These are phyloP conservation scores for Struthidea cinerea DNA, from an alignment of 2,113 vertebrate species.

Conservation along the genomic window DNA sequence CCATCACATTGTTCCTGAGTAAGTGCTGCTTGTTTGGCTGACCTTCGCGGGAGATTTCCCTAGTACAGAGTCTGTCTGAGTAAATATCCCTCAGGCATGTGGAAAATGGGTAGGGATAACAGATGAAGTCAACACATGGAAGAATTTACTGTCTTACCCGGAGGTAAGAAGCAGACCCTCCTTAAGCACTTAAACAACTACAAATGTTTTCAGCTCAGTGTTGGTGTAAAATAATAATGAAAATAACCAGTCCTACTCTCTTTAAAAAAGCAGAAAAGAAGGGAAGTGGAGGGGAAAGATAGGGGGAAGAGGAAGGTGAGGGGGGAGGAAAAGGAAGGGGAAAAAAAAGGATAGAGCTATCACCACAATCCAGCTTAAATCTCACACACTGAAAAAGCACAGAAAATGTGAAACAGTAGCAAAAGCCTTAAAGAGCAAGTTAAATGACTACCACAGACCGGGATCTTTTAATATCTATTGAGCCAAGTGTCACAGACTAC, in stretches of 20 bases:
- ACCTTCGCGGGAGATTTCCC: background rate
- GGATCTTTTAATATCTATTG: constrained; percentile 33
- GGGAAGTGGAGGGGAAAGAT: background rate
- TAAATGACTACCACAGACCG: background rate
- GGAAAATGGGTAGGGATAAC: background rate
- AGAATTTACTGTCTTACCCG: constrained; percentile 25
- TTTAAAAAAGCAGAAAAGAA: background rate
- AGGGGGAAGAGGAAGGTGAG: background rate
- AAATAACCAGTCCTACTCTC: background rate
- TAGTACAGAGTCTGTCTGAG: background rate
- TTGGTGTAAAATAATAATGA: constrained; percentile 23
- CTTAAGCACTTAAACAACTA: constrained; percentile 42
- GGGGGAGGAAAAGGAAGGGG: background rate
- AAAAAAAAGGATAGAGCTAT: background rate
- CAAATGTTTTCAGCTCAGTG: constrained; percentile 43
- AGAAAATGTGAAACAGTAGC: constrained; percentile 10
- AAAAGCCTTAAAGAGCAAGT: constrained; percentile 4
- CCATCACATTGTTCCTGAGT: background rate
- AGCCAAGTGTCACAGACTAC: background rate
- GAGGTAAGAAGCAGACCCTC: constrained; percentile 35
- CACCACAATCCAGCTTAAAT: background rate
- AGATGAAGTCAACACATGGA: background rate
- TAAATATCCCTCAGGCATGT: background rate
- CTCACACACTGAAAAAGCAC: background rate
- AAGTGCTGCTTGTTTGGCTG: background rate